phyloP scores from a whole-genome alignment of 2,797 vertebrate species.

The Propithecus perrieri region DNA sequence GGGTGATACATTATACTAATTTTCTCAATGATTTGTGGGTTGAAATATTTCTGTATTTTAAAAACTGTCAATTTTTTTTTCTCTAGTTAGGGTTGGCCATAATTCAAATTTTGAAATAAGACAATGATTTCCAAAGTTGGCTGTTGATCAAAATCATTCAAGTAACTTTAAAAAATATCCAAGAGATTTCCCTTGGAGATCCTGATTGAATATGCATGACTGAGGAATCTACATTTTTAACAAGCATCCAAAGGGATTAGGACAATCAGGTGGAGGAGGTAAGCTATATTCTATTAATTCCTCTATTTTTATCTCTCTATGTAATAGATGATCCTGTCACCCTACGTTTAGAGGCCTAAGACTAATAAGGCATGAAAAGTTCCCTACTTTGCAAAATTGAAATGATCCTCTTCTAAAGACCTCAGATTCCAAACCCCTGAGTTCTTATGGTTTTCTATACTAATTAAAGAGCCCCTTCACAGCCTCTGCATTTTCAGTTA shows the following conservation, averaged over 20 bases:
- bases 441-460: not conserved
- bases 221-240: not conserved
- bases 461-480: not conserved
- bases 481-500: not conserved
- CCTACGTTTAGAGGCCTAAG: not conserved
- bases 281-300: not conserved
- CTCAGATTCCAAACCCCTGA: not conserved
- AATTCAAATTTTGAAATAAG: not conserved
- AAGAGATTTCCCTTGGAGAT: not conserved
- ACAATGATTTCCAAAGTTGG: not conserved
- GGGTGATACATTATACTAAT: not conserved
- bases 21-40: not conserved
- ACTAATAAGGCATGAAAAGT: not conserved
- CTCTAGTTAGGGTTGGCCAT: not conserved
- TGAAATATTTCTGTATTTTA: not conserved
- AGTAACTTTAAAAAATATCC: not conserved
- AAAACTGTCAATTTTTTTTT: not conserved
- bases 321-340: not conserved
- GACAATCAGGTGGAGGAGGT: not conserved
- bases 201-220: not conserved
- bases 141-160: not conserved
- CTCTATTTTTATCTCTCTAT: not conserved
- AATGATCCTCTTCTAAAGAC: not conserved
- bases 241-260: not conserved
- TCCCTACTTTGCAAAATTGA: not conserved